Evolutionary conservation across 2,797 vertebrate species (phyloP).

Genomic region (Pseudomugil tenellus): DNA sequence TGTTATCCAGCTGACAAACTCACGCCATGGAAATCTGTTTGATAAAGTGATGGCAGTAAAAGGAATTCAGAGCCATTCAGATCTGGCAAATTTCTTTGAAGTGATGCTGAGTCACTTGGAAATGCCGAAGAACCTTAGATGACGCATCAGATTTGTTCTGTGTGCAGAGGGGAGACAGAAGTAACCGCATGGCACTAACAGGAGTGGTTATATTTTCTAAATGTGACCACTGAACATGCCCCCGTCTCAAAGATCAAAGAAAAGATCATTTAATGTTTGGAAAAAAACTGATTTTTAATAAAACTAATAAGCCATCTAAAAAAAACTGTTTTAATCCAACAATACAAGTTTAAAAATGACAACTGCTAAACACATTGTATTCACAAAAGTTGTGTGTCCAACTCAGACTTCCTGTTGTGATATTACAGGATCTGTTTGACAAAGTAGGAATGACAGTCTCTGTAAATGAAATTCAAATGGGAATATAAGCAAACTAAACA

Average conservation of each 20-base stretch:
- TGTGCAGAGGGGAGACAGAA: background rate
- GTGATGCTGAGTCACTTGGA: background rate
- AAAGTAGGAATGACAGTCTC: background rate
- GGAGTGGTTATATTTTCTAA: background rate
- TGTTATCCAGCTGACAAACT: background rate
- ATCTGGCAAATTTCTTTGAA: background rate
- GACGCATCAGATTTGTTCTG: background rate
- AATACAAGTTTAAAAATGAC: conserved; percentile 42
- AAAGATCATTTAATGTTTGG: no score
- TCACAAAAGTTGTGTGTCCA: conserved; percentile 38
- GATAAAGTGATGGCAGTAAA: no score
- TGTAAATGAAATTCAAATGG: conserved; percentile 1
- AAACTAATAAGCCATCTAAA: conserved; percentile 22
- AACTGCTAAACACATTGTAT: conserved; percentile 40
- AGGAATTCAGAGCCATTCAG: no score
- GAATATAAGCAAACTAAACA: conserved; percentile 6
- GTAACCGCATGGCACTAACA: background rate
- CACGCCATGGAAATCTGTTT: background rate
- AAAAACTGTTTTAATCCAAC: conserved; percentile 57
- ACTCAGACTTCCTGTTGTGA: background rate
- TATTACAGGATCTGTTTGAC: background rate
- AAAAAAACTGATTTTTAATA: no score
- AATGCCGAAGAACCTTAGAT: background rate
- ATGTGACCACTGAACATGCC: background rate
- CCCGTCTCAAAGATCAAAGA: no score